These are phyloP conservation scores for Potamarius usumacintae DNA, from an alignment of 2,113 vertebrate species.

Conservation along the genomic window DNA sequence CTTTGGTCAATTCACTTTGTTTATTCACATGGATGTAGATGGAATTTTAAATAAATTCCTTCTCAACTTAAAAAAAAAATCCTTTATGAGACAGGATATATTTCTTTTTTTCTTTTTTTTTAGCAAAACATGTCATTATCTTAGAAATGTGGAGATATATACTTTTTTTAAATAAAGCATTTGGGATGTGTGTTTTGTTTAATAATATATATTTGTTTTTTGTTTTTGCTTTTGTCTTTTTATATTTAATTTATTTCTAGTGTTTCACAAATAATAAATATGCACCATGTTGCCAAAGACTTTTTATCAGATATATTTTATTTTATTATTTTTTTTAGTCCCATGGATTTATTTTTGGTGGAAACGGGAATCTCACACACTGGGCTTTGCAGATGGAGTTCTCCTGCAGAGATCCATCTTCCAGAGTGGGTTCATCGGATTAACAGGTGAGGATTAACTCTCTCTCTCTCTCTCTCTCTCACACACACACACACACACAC, in stretches of 20 bases:
- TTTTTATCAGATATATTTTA: neutral
- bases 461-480: neutral
- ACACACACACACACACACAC: neutral
- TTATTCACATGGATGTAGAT: neutral
- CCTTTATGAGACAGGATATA: neutral
- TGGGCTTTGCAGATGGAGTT: neutral
- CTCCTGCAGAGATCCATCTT: neutral
- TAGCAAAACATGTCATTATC: neutral
- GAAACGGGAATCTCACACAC: neutral
- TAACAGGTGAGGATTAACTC: constrained; percentile 7
- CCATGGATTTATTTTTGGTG: neutral
- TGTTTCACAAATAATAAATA: neutral
- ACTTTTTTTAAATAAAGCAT: neutral
- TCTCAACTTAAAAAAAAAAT: neutral
- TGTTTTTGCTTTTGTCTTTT: neutral
- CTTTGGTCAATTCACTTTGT: no score
- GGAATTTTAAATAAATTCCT: neutral
- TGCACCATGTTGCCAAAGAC: neutral
- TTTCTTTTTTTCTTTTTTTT: neutral
- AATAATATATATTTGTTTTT: neutral
- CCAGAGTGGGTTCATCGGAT: neutral
- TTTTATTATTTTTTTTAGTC: neutral
- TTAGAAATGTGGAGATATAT: neutral
- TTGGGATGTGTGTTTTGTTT: neutral
- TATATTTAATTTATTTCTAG: neutral